Percentiles rank a stretch among this genome's conserved stretches.
These are phyloP conservation scores for Musca domestica DNA, from an alignment of 1,140 invertebrate species.

Conservation along the genomic window DNA sequence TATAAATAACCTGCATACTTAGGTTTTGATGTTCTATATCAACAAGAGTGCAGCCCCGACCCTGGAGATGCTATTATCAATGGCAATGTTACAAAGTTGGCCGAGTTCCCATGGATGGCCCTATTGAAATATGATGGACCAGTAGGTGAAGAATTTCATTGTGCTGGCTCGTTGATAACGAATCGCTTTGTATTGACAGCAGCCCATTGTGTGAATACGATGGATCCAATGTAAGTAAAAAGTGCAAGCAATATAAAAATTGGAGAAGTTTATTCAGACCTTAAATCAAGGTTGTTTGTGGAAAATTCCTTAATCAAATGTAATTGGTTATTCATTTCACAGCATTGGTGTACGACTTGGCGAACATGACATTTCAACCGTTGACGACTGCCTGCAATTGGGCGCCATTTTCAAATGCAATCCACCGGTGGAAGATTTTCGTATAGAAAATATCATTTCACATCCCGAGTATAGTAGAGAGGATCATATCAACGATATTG, in stretches of 20 bases:
- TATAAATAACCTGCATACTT: too few species aligned
- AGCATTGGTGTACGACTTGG: conserved; percentile 61
- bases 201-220: conserved; percentile 55
- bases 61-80: conserved; percentile 46
- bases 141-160: conserved; percentile 32
- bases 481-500: conserved; percentile 65
- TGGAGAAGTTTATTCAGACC: too few species aligned
- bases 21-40: conserved; percentile 12
- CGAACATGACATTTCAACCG: conserved; percentile 60
- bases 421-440: too few species aligned
- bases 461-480: conserved; percentile 62
- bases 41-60: conserved; percentile 29
- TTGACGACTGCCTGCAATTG: conserved; percentile 57
- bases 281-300: too few species aligned
- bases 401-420: conserved; percentile 45
- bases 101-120: too few species aligned
- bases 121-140: conserved; percentile 54
- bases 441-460: conserved; percentile 58
- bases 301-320: too few species aligned
- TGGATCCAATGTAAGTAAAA: conserved; percentile 42
- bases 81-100: conserved; percentile 50
- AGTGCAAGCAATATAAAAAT: too few species aligned
- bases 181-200: conserved; percentile 63
- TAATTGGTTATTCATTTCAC: too few species aligned
- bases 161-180: conserved; percentile 56